These are phyloP conservation scores for Hephaestus fuliginosus DNA, from an alignment of 2,797 vertebrate species.

Conservation along the genomic window DNA sequence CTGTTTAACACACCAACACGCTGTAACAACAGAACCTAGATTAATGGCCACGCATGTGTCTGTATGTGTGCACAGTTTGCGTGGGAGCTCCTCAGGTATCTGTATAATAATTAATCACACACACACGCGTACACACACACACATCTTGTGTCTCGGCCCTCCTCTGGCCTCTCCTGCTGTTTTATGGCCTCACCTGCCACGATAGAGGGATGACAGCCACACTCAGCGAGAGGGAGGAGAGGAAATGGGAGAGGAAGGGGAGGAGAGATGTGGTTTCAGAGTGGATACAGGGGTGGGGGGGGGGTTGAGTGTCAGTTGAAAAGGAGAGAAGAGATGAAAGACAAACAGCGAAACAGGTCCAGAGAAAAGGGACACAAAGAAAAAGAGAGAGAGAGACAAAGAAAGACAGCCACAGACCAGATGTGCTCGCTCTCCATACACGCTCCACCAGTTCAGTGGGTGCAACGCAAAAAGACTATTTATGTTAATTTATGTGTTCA, in stretches of 20 bases:
- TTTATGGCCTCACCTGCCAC: conserved; percentile 82
- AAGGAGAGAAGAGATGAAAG: conserved; percentile 77
- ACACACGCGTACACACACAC: conserved; percentile 27
- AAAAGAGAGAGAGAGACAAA: conserved; percentile 35
- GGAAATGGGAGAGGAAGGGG: conserved; percentile 66
- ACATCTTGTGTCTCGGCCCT: conserved; percentile 46
- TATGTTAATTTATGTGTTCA: conserved; percentile 38
- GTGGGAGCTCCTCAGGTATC: conserved; percentile 61
- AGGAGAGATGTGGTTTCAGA: conserved; percentile 65
- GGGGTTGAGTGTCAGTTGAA: conserved; percentile 75
- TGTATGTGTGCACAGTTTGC: conserved; percentile 48
- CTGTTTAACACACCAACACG: conserved; percentile 68
- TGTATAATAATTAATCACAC: conserved; percentile 69
- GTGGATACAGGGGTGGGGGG: conserved; percentile 18
- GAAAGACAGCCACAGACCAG: conserved; percentile 61
- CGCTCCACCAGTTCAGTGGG: conserved; percentile 37
- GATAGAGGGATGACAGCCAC: conserved; percentile 76
- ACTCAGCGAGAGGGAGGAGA: conserved; percentile 66
- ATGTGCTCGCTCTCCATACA: conserved; percentile 61
- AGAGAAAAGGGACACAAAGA: conserved; percentile 39
- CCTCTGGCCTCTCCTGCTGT: conserved; percentile 66
- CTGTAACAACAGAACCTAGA: conserved; percentile 64
- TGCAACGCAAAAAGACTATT: conserved; percentile 33
- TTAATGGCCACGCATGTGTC: conserved; percentile 60
- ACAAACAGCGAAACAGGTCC: conserved; percentile 68